Conservation (phyloP, 2,797 vertebrate species). For the Tolypeutes matacus region DNA sequence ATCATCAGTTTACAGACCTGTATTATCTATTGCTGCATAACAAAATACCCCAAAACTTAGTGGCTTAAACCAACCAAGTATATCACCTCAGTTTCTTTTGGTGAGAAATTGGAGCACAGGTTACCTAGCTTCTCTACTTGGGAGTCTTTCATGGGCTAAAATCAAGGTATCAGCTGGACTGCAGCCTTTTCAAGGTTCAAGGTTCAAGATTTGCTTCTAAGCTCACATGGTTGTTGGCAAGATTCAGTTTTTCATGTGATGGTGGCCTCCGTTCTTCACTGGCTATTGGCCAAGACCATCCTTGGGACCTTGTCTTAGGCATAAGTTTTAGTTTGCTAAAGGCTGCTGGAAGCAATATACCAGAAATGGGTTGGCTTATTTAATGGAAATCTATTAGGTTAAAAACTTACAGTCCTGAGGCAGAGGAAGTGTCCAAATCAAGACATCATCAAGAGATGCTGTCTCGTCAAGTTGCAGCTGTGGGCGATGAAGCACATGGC, state of each 20-base stretch:
- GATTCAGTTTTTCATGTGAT: background rate
- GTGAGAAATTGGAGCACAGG: background rate
- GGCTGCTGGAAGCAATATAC: no score
- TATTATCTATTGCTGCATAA: background rate
- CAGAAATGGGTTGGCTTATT: no score
- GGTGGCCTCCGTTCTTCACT: background rate
- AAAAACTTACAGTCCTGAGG: no score
- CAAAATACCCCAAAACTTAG: background rate
- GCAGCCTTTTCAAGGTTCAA: background rate
- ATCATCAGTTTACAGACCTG: background rate
- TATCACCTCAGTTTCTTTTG: background rate
- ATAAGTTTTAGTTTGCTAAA: no score
- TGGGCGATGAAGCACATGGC: no score
- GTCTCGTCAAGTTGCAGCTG: no score
- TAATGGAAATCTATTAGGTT: no score
- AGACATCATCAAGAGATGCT: no score
- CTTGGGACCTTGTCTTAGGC: background rate
- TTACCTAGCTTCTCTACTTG: background rate
- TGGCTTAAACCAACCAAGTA: background rate
- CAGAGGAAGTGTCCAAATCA: no score
- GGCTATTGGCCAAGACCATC: background rate
- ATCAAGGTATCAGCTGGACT: background rate
- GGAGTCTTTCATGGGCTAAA: background rate
- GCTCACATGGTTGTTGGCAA: background rate
- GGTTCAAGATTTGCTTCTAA: background rate